A percentile compares a stretch with the other conserved stretches of the same genome.
Conservation (phyloP, 2,113 vertebrate species). For the Colossoma macropomum region DNA sequence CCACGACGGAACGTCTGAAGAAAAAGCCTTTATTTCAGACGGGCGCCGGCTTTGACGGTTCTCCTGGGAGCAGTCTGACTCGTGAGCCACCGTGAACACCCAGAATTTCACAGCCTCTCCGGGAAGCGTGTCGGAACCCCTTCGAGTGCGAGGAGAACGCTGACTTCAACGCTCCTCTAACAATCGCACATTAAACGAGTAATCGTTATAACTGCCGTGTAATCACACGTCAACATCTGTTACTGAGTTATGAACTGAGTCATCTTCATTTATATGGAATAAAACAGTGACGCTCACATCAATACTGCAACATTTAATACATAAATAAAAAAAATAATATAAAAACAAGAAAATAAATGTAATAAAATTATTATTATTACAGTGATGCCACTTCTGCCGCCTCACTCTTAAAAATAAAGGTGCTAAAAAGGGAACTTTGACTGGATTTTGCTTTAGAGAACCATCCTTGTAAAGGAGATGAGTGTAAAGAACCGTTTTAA, state of each 20-base stretch:
- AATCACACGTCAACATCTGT: neutral
- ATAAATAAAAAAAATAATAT: too few species aligned
- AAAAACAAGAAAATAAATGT: too few species aligned
- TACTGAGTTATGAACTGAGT: neutral
- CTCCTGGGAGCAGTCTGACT: conserved; percentile 40
- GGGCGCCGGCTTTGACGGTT: conserved; percentile 28
- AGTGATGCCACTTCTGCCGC: too few species aligned
- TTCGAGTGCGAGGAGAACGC: conserved; percentile 2
- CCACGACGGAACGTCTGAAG: conserved; percentile 40
- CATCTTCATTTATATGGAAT: too few species aligned
- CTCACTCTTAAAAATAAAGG: too few species aligned
- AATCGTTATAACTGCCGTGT: conserved; percentile 21
- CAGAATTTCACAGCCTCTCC: conserved; percentile 56
- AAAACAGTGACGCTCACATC: too few species aligned
- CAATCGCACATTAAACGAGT: conserved; percentile 15
- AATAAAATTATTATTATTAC: too few species aligned
- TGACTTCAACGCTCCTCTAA: conserved; percentile 31
- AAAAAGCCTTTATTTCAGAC: conserved; percentile 47
- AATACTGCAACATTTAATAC: too few species aligned
- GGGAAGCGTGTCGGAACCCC: conserved; percentile 12
- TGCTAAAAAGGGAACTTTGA: too few species aligned
- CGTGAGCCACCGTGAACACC: conserved; percentile 36
- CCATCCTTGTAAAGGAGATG: too few species aligned
- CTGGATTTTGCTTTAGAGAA: too few species aligned
- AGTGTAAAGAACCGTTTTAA: too few species aligned